phyloP scores from a whole-genome alignment of 2,888 invertebrate species.

The Rapana venosa region DNA sequence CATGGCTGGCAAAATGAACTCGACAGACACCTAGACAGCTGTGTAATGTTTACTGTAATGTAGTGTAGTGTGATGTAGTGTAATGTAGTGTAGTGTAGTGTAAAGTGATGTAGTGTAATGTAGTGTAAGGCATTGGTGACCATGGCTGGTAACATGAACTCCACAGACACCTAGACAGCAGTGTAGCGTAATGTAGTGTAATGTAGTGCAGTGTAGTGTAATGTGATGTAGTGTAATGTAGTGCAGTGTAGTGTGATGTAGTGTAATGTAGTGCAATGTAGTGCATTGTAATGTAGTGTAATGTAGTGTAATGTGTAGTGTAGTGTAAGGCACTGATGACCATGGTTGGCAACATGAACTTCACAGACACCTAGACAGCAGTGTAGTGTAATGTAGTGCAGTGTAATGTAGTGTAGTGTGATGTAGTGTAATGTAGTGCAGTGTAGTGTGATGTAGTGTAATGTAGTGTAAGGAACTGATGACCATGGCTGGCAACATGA shows the following conservation, averaged over 20 bases:
- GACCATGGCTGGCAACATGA: conserved; percentile 94
- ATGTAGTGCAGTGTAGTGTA: background rate
- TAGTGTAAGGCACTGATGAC: conserved; percentile 99
- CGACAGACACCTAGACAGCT: too few relatives aligned
- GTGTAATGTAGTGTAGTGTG: background rate
- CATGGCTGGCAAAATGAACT: too few relatives aligned
- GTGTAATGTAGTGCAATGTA: background rate
- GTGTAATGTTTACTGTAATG: too few relatives aligned
- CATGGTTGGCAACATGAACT: conserved; percentile 93
- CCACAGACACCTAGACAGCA: conserved; percentile 80
- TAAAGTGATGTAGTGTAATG: too few relatives aligned
- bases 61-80: too few relatives aligned
- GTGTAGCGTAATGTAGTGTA: background rate
- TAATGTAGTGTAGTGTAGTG: too few relatives aligned
- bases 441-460: too few relatives aligned
- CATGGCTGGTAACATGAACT: conserved; percentile 93
- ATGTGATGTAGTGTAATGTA: background rate
- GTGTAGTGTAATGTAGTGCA: too few relatives aligned
- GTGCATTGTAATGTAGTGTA: background rate
- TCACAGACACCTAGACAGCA: conserved; percentile 81
- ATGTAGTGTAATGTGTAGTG: background rate
- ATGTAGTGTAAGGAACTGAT: too few relatives aligned
- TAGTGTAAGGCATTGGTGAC: conserved; percentile 91
- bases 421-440: too few relatives aligned
- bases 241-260: background rate